Conservation (phyloP, 1,140 invertebrate species). For the Zaprionus africanus region DNA sequence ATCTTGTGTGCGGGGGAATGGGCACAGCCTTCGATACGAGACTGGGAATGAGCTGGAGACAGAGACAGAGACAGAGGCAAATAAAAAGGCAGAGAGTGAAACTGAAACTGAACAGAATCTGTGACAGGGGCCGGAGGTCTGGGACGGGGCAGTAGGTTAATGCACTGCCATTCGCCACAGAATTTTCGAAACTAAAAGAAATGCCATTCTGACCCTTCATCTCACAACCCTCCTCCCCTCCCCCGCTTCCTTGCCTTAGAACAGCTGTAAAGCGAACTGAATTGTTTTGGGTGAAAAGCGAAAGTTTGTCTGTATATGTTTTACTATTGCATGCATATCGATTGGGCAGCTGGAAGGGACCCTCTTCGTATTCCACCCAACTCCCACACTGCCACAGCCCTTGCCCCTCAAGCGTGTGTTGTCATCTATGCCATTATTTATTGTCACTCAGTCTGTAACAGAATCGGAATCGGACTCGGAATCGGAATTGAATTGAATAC, state of each 20-base stretch:
- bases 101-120: conserved; percentile 24
- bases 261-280: conserved; percentile 17
- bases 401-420: conserved; percentile 10
- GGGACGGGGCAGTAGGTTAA: conserved; percentile 33
- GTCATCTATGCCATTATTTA: conserved; percentile 50
- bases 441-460: conserved; percentile 40
- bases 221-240: not conserved
- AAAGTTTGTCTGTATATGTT: conserved; percentile 47
- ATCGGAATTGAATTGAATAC: conserved; percentile 38
- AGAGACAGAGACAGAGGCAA: not conserved
- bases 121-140: conserved; percentile 11
- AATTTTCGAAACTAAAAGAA: conserved; percentile 35
- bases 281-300: conserved; percentile 37
- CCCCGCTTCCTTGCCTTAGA: not conserved
- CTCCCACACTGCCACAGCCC: not conserved
- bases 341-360: conserved; percentile 10
- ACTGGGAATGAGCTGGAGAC: not conserved
- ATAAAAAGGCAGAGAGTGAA: not conserved
- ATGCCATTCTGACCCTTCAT: not conserved
- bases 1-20: conserved; percentile 12
- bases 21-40: not conserved
- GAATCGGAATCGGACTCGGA: conserved; percentile 25
- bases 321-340: conserved; percentile 53
- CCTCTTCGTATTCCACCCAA: not conserved
- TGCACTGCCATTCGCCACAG: conserved; percentile 44